These are phyloP conservation scores for Hyalella azteca DNA, from an alignment of 2,888 invertebrate species.

Conservation along the genomic window DNA sequence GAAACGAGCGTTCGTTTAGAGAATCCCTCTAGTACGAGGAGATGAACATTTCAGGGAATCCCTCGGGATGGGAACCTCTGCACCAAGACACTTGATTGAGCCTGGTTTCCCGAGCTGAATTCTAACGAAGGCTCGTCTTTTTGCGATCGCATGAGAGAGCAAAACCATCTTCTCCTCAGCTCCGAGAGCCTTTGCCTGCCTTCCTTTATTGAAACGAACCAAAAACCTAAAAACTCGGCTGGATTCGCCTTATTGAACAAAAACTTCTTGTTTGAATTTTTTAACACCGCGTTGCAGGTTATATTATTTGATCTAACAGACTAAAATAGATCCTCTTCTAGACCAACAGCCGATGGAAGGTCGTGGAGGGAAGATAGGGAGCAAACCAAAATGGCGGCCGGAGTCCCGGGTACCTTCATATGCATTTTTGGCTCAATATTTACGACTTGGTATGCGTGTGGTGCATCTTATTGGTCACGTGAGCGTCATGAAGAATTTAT, in stretches of 20 bases:
- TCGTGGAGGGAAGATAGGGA: background rate
- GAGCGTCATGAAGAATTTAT: slow-evolving; percentile 24
- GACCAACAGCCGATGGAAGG: background rate
- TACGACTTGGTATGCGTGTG: slow-evolving; percentile 8
- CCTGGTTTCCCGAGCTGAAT: slow-evolving; percentile 11
- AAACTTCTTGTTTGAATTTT: too few relatives aligned
- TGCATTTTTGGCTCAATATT: slow-evolving; percentile 18
- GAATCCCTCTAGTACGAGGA: background rate
- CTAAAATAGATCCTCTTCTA: too few relatives aligned
- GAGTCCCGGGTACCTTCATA: background rate
- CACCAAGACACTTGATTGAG: slow-evolving; percentile 29
- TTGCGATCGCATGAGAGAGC: too few relatives aligned
- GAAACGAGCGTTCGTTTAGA: background rate
- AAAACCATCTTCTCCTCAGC: background rate
- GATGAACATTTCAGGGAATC: slow-evolving; percentile 21
- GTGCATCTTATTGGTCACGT: slow-evolving; percentile 10
- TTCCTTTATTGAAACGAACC: too few relatives aligned
- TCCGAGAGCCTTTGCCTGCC: background rate
- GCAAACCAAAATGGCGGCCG: background rate
- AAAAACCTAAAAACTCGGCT: too few relatives aligned
- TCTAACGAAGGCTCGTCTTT: slow-evolving; percentile 13
- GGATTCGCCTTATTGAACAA: too few relatives aligned
- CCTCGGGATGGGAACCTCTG: slow-evolving; percentile 8
- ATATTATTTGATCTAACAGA: too few relatives aligned
- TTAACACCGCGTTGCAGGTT: too few relatives aligned